These are phyloP conservation scores for Pimpla rufipes DNA, from an alignment of 2,888 invertebrate genomes.

Conservation along the genomic window DNA sequence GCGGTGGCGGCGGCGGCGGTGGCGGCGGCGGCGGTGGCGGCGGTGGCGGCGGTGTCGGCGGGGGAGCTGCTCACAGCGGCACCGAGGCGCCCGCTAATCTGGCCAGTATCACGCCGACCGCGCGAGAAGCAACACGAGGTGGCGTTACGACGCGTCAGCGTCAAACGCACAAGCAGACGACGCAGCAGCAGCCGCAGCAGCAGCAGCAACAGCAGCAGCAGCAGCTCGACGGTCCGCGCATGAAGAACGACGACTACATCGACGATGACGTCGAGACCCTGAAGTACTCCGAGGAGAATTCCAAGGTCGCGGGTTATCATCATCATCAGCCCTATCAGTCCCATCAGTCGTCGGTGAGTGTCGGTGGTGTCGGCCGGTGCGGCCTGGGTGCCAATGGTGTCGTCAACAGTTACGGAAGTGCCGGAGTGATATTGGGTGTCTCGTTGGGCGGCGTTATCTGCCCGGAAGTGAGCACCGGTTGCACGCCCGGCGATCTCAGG, in stretches of 20 bases:
- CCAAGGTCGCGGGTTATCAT: slow-evolving; percentile 58
- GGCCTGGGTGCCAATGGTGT: slow-evolving; percentile 54
- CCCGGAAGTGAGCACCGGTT: slow-evolving; percentile 67
- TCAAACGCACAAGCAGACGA: slow-evolving; percentile 73
- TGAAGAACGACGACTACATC: slow-evolving; percentile 62
- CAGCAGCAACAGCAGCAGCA: too few relatives aligned
- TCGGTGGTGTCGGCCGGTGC: slow-evolving; percentile 11
- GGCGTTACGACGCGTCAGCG: slow-evolving; percentile 76
- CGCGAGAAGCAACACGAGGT: slow-evolving; percentile 82
- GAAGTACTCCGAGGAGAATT: slow-evolving; percentile 70
- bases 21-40: slow-evolving; percentile 78
- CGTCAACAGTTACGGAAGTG: slow-evolving; percentile 65
- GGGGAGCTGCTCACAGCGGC: slow-evolving; percentile 75
- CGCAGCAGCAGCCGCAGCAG: not conserved
- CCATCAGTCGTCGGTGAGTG: not conserved
- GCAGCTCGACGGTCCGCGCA: slow-evolving; percentile 58
- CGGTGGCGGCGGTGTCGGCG: slow-evolving; percentile 76
- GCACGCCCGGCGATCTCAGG: slow-evolving; percentile 67
- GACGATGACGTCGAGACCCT: slow-evolving; percentile 65
- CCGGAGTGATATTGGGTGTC: slow-evolving; percentile 70
- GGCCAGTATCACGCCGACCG: slow-evolving; percentile 84
- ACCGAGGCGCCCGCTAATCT: slow-evolving; percentile 83
- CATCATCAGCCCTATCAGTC: slow-evolving; percentile 47
- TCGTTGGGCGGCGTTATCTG: slow-evolving; percentile 61
- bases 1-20: slow-evolving; percentile 75